Evolutionary conservation across 2,888 invertebrate genomes (phyloP).

Genomic region (Dryocosmus kuriphilus): DNA sequence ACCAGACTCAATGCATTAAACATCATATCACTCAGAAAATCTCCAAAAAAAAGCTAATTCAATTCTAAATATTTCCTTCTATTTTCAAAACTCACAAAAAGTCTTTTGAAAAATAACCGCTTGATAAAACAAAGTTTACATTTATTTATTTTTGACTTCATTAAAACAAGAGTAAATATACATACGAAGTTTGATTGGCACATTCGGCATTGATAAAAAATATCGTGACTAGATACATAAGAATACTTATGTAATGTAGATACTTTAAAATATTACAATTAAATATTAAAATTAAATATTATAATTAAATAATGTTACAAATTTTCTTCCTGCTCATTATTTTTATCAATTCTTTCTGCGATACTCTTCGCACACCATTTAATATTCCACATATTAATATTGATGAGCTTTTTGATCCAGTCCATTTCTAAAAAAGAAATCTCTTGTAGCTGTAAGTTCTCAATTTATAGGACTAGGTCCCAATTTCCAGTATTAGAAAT

Average conservation of each 20-base stretch:
- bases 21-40: conserved; percentile 19
- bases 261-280: neutral
- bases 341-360: neutral
- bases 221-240: conserved; percentile 1
- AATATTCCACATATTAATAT: conserved; percentile 47
- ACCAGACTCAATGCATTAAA: conserved; percentile 14
- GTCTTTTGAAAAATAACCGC: neutral
- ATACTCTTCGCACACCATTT: conserved; percentile 29
- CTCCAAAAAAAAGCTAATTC: neutral
- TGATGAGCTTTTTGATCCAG: conserved; percentile 34
- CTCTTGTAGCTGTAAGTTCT: neutral
- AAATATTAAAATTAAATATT: conserved; percentile 14
- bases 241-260: conserved; percentile 18
- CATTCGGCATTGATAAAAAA: conserved; percentile 13
- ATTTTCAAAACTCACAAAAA: neutral
- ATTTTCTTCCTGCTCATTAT: neutral
- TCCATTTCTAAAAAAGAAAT: conserved; percentile 39
- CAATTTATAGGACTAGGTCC: neutral
- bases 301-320: neutral
- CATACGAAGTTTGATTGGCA: neutral
- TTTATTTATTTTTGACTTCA: neutral
- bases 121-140: neutral
- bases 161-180: neutral
- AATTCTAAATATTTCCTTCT: neutral
- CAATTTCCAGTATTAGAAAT: conserved; percentile 32